A percentile compares a stretch with the other conserved stretches of the same genome.
Evolutionary conservation across 2,888 invertebrate species (phyloP).

Genomic region (Chrysolina americana): DNA sequence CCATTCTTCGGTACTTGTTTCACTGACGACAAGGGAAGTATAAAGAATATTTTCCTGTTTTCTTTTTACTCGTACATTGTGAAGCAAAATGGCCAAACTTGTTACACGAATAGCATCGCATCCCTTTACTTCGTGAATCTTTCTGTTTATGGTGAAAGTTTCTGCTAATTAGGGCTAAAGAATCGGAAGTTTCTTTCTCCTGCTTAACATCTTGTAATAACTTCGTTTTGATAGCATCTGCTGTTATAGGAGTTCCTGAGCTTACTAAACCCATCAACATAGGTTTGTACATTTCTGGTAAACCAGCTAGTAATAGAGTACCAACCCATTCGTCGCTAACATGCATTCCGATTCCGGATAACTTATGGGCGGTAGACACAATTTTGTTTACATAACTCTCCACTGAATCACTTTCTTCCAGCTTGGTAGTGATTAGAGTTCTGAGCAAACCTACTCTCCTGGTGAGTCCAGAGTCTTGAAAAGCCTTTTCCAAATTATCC

Average conservation of each 20-base stretch:
- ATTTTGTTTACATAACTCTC: conserved; percentile 42
- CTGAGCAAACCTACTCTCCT: conserved; percentile 35
- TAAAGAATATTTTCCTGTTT: neutral
- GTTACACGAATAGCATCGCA: conserved; percentile 1
- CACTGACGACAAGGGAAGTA: neutral
- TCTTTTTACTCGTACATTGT: neutral
- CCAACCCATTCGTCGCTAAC: conserved; percentile 37
- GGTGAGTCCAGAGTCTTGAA: conserved; percentile 37
- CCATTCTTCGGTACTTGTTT: neutral
- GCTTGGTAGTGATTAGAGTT: conserved; percentile 34
- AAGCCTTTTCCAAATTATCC: conserved; percentile 25
- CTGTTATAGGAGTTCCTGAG: conserved; percentile 12
- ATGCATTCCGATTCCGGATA: conserved; percentile 25
- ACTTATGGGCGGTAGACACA: conserved; percentile 26
- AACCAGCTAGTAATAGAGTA: conserved; percentile 8
- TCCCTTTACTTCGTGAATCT: neutral
- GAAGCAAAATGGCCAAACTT: neutral
- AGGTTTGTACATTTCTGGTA: conserved; percentile 12
- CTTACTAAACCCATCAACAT: conserved; percentile 17
- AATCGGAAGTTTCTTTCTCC: neutral
- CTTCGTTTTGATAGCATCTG: conserved; percentile 13
- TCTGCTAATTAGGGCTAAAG: neutral
- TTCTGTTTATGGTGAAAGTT: neutral
- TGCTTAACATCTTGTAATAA: conserved; percentile 3
- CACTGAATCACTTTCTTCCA: conserved; percentile 33